These are phyloP conservation scores for Rhynchomys soricoides DNA, from an alignment of 2,113 vertebrate genomes.

Conservation along the genomic window DNA sequence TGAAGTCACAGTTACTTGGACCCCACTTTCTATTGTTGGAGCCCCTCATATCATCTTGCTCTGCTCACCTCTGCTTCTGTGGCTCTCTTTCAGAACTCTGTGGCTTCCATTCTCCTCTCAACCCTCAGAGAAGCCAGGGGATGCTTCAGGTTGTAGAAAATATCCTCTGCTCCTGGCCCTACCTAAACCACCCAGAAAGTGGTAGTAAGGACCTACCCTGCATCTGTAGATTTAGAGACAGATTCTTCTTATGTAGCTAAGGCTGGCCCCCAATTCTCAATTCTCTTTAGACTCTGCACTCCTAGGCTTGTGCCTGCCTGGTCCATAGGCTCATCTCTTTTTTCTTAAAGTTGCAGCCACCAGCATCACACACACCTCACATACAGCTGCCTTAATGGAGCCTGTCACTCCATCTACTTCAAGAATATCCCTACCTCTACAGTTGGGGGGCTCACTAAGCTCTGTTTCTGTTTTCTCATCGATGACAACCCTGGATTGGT, in stretches of 20 bases:
- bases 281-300: not conserved
- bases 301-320: not conserved
- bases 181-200: not conserved
- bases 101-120: not conserved
- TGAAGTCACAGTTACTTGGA: not conserved
- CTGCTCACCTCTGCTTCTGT: accelerated
- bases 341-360: not conserved
- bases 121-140: not conserved
- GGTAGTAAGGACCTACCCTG: not conserved
- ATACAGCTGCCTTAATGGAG: not conserved
- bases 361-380: accelerated
- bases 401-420: no score
- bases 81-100: not conserved
- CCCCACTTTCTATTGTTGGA: not conserved
- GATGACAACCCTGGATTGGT: accelerated
- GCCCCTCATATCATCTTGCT: accelerated
- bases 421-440: not conserved
- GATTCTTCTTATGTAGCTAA: not conserved
- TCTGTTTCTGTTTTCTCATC: no score
- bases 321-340: not conserved
- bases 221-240: not conserved
- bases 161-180: no score
- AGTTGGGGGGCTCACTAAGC: not conserved
- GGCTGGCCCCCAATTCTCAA: no score
- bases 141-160: not conserved